phyloP scores from a whole-genome alignment of 2,888 invertebrate species.

The Yponomeuta evonymella region DNA sequence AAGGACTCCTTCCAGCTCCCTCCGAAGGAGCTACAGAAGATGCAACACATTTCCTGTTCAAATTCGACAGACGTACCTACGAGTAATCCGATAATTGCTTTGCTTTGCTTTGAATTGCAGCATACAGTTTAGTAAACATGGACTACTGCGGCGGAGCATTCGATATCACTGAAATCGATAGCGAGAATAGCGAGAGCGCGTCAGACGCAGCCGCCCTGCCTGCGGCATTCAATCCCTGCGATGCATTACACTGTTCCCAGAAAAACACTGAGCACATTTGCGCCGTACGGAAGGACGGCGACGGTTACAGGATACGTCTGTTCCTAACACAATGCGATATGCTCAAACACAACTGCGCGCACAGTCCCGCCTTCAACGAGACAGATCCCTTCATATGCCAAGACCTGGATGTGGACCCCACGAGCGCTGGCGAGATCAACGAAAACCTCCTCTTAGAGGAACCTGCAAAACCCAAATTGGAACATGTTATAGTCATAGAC shows the following conservation, averaged over 20 bases:
- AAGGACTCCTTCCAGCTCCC: too few relatives aligned
- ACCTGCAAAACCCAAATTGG: background rate
- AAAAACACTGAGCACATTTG: constrained; percentile 30
- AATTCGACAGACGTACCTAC: too few relatives aligned
- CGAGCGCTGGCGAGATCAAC: background rate
- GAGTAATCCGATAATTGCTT: background rate
- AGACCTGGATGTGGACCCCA: background rate
- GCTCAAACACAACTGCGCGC: constrained; percentile 42
- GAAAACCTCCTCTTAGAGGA: background rate
- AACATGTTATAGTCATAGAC: constrained; percentile 42
- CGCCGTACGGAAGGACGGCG: constrained; percentile 41
- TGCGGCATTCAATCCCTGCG: background rate
- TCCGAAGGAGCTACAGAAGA: too few relatives aligned
- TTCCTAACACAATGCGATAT: constrained; percentile 48
- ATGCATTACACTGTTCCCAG: background rate
- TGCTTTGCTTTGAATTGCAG: constrained; percentile 22
- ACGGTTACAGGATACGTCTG: constrained; percentile 43
- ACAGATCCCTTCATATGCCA: constrained; percentile 45
- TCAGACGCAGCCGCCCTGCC: background rate
- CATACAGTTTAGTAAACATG: constrained; percentile 40
- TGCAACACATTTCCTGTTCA: too few relatives aligned
- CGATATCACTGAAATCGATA: background rate
- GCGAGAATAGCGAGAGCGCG: background rate
- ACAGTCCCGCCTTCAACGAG: constrained; percentile 31
- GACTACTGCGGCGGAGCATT: constrained; percentile 38